Evolutionary conservation across 2,113 vertebrate genomes (phyloP), one percentile per base, ranked within the genome.

Genomic region (Passerina amoena): DNA sequence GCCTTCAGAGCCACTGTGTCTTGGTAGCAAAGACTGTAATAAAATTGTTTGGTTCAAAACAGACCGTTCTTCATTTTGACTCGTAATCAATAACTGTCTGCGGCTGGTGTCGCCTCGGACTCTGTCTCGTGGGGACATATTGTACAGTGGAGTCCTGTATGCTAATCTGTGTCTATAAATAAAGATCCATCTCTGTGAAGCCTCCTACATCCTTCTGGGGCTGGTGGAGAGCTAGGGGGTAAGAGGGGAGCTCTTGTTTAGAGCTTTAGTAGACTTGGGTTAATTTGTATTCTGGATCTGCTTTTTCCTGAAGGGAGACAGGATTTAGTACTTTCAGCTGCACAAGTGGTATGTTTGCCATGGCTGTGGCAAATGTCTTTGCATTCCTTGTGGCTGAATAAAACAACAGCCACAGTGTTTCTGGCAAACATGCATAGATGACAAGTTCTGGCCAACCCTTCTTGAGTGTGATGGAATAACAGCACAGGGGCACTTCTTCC

Each of bases 41-140:
- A 97, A 96, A 97, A 96, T 93, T 93, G 93, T 94, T 96, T 1
- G 2, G 76, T 81, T 96, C 92, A 86, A 88, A 96, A 95, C 90
- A 90, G 83, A 75, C 73, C 17, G 15, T 96, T 96, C 90, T 95
- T 97, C 96, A 95, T 88, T 86, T 88, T 95, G 96, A 96, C 93
- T 96, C 1, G 0, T 96, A 96, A 96, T 96, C 96, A 81, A 94
- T 97, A 96, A 71, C 92, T 82, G 92, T 87, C 95, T 91, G 80
- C 84, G 78, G 69, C 72, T 90, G 65, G 20, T 79, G 88, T 96
- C 22, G 19, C 76, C 75, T 83, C 2, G 0, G 85, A 56, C 61
- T 60, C 59, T 31, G 64, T 86, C 88, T 90, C 92, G 5, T 4
- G 6, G 80, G 64, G 44, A 78, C 76, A 35, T 38, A 78, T 3